Evolutionary conservation across 1,140 invertebrate species (phyloP).

Genomic region (Bradysia coprophila): DNA sequence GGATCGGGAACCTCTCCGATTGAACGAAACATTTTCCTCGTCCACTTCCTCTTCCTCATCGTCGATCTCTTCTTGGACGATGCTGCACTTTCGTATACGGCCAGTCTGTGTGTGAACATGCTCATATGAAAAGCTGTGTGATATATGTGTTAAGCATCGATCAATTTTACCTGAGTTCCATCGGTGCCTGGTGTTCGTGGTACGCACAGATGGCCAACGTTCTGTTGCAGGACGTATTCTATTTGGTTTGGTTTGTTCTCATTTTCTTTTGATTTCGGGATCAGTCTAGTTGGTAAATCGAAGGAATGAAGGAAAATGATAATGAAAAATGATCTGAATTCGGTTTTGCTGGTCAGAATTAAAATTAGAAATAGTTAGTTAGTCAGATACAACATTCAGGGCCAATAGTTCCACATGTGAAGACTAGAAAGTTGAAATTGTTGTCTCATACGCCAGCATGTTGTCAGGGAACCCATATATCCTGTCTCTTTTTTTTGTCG

Average conservation of each 20-base stretch:
- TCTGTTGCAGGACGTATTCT: constrained; percentile 1
- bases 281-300: no score
- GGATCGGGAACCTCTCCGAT: constrained; percentile 35
- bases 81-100: constrained; percentile 65
- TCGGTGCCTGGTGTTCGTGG: constrained; percentile 3
- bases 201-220: neutral
- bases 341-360: neutral
- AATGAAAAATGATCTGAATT: no score
- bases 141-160: neutral
- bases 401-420: no score
- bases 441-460: no score
- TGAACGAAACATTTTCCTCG: constrained; percentile 13
- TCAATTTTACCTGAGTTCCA: neutral
- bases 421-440: no score
- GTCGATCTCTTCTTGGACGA: constrained; percentile 72
- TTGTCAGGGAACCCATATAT: no score
- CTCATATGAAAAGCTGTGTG: neutral
- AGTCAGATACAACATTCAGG: no score
- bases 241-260: neutral
- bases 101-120: constrained; percentile 12
- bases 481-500: no score
- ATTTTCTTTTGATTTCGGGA: no score
- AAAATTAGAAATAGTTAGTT: no score
- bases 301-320: no score
- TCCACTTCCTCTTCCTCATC: constrained; percentile 47